A percentile compares a stretch with the other conserved stretches of the same genome.
phyloP scores from a whole-genome alignment of 2,797 vertebrate genomes.

The Falco naumanni region DNA sequence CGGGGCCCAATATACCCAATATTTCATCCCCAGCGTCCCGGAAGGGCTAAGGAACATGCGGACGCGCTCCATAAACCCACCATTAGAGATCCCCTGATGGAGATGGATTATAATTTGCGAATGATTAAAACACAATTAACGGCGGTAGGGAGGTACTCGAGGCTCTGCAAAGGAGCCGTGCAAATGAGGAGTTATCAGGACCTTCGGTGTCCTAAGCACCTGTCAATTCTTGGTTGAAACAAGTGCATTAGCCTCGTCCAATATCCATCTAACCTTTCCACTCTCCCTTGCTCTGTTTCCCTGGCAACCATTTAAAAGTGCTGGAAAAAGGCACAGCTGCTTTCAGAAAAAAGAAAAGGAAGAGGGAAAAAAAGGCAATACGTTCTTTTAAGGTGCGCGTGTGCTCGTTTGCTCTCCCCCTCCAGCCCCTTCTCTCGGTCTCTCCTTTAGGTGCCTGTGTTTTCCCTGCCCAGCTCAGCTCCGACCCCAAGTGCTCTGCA shows the following conservation, averaged over 20 bases:
- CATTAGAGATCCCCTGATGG: constrained; percentile 53
- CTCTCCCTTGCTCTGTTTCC: constrained; percentile 79
- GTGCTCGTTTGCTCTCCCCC: not conserved
- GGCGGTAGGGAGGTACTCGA: constrained; percentile 50
- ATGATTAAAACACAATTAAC: constrained; percentile 75
- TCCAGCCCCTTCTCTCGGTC: not conserved
- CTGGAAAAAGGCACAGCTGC: constrained; percentile 76
- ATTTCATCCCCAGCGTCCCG: constrained; percentile 15
- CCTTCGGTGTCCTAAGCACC: constrained; percentile 69
- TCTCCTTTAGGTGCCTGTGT: not conserved
- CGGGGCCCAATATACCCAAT: not conserved
- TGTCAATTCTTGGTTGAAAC: constrained; percentile 77
- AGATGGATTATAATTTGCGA: constrained; percentile 71
- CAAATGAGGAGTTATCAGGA: constrained; percentile 68
- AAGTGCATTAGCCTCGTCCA: constrained; percentile 77
- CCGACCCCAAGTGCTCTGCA: fast-evolving
- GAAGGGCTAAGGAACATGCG: not conserved
- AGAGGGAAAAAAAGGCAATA: constrained; percentile 24
- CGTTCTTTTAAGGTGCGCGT: constrained; percentile 38
- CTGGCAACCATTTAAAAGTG: constrained; percentile 80
- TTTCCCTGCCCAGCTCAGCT: not conserved
- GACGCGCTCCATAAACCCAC: constrained; percentile 58
- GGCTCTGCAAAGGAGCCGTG: constrained; percentile 38
- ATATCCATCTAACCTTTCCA: constrained; percentile 80
- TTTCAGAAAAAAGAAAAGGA: constrained; percentile 59